Conservation (phyloP, 37 sponge, comb jelly and placozoan species). For the Eunapius fragilis region DNA sequence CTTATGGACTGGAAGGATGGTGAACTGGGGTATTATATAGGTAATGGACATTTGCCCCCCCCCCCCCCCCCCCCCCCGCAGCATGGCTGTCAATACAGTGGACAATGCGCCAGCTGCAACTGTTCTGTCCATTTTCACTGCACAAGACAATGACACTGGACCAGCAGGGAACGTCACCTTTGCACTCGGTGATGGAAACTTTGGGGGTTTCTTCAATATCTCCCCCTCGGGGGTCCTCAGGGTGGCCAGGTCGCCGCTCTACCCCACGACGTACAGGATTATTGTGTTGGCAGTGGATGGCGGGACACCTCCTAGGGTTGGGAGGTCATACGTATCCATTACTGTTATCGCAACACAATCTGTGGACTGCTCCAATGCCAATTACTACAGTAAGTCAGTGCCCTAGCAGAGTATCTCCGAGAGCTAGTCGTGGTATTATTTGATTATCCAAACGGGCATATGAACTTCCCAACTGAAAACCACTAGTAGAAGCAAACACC, state of each 20-base stretch:
- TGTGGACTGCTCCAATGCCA: slow-evolving; percentile 21
- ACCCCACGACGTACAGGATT: slow-evolving; percentile 28
- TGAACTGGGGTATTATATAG: no score
- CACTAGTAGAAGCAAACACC: no score
- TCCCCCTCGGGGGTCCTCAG: slow-evolving; percentile 2
- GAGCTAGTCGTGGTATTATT: no score
- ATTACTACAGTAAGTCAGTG: slow-evolving; percentile 20
- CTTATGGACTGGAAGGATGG: no score
- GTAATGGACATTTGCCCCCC: no score
- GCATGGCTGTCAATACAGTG: no score
- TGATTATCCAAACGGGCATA: no score
- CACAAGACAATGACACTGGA: slow-evolving; percentile 51
- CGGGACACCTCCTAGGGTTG: slow-evolving; percentile 20
- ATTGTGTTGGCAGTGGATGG: slow-evolving; percentile 38
- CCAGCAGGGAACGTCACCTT: slow-evolving; percentile 32
- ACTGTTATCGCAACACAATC: slow-evolving; percentile 24
- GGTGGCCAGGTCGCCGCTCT: slow-evolving; percentile 13
- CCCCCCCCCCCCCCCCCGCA: no score
- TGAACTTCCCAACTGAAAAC: no score
- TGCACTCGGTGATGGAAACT: slow-evolving; percentile 52
- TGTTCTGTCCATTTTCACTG: slow-evolving; percentile 10
- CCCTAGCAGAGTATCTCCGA: no score
- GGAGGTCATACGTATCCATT: slow-evolving; percentile 20
- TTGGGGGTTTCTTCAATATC: slow-evolving; percentile 40
- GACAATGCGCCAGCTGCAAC: slow-evolving; percentile 11